Evolutionary conservation across 2,888 invertebrate genomes (phyloP).

Genomic region (Diloba caeruleocephala): DNA sequence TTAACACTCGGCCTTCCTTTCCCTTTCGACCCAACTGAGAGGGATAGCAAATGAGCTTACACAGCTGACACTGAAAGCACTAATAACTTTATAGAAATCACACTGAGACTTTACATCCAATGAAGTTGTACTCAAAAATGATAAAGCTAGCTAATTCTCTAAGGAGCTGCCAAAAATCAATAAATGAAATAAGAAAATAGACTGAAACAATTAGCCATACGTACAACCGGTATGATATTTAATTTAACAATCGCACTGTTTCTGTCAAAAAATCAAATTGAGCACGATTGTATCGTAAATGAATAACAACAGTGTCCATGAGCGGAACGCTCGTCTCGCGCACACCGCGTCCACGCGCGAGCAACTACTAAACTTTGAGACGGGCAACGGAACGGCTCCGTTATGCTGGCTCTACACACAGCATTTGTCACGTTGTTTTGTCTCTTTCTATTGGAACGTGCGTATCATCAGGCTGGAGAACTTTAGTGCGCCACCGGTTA

Average conservation of each 20-base stretch:
- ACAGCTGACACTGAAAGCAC: constrained; percentile 86
- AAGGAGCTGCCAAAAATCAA: constrained; percentile 62
- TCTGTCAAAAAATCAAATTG: constrained; percentile 65
- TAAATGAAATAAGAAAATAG: constrained; percentile 52
- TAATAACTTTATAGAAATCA: constrained; percentile 81
- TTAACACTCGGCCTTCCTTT: constrained; percentile 78
- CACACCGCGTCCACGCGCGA: constrained; percentile 81
- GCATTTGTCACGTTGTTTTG: constrained; percentile 51
- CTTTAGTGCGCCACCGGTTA: constrained; percentile 67
- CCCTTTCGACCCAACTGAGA: constrained; percentile 78
- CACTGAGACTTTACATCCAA: constrained; percentile 68
- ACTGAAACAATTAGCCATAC: constrained; percentile 59
- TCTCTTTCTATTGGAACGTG: constrained; percentile 56
- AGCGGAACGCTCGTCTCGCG: constrained; percentile 72
- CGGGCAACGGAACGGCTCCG: constrained; percentile 67
- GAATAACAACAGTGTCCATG: constrained; percentile 72
- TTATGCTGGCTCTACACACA: constrained; percentile 55
- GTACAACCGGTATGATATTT: constrained; percentile 57
- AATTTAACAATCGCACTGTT: constrained; percentile 67
- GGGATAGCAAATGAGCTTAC: constrained; percentile 75
- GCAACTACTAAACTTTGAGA: constrained; percentile 74
- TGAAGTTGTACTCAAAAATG: constrained; percentile 61
- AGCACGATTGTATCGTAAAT: constrained; percentile 74
- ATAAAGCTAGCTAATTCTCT: constrained; percentile 62
- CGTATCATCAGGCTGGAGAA: constrained; percentile 56